Conservation (phyloP, 2,888 invertebrate genomes). For the Watsonalla binaria region DNA sequence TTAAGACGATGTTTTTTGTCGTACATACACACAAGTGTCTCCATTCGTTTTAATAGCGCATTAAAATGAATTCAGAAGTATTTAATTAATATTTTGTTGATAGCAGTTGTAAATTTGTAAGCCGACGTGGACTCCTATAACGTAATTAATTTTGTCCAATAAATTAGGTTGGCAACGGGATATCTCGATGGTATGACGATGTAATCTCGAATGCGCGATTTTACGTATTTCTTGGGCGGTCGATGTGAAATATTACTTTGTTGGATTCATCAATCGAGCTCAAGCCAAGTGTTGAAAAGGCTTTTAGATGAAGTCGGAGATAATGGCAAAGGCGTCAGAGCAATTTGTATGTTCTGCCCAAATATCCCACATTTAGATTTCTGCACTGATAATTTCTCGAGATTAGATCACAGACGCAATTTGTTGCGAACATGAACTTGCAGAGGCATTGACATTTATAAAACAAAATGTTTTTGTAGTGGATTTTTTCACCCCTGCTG, state of each 20-base stretch:
- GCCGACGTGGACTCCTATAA: conserved; percentile 4
- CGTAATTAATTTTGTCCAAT: conserved; percentile 17
- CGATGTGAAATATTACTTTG: conserved; percentile 24
- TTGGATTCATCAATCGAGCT: conserved; percentile 38
- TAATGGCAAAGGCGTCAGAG: conserved; percentile 55
- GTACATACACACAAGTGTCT: conserved; percentile 15
- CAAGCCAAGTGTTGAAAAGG: conserved; percentile 43
- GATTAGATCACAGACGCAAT: conserved; percentile 34
- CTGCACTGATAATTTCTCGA: conserved; percentile 38
- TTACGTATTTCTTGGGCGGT: conserved; percentile 35
- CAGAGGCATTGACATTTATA: neutral
- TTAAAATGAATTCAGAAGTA: conserved; percentile 15
- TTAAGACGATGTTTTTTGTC: conserved; percentile 12
- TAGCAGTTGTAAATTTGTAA: conserved; percentile 4
- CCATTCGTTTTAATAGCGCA: conserved; percentile 18
- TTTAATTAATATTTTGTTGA: conserved; percentile 7
- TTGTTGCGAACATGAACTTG: conserved; percentile 6
- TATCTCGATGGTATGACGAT: conserved; percentile 23
- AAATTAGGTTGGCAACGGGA: conserved; percentile 11
- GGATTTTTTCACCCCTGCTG: too few relatives aligned
- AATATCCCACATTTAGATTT: conserved; percentile 54
- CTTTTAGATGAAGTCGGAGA: conserved; percentile 44
- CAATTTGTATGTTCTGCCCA: conserved; percentile 61
- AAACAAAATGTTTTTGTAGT: neutral
- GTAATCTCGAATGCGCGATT: conserved; percentile 28